Evolutionary conservation across 1,140 invertebrate species (phyloP).

Genomic region (Rhizoglyphus robini): DNA sequence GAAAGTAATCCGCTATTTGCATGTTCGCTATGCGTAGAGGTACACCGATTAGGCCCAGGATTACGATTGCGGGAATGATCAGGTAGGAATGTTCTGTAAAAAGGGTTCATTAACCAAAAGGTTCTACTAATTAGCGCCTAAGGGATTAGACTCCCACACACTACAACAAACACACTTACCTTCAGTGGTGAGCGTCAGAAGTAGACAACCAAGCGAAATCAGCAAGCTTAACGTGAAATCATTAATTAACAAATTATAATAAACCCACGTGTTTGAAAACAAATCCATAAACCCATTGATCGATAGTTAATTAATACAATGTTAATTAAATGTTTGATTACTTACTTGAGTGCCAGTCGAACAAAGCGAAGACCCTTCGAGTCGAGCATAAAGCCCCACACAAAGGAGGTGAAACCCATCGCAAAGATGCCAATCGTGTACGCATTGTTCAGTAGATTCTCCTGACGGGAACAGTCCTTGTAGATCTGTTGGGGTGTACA

Average conservation of each 20-base stretch:
- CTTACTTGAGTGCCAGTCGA: constrained; percentile 27
- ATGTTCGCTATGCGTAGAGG: constrained; percentile 27
- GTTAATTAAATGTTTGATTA: neutral
- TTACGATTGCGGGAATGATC: constrained; percentile 24
- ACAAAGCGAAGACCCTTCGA: constrained; percentile 25
- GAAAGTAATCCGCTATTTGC: constrained; percentile 27
- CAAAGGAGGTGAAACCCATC: constrained; percentile 27
- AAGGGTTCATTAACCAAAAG: too few relatives aligned
- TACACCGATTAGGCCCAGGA: constrained; percentile 26
- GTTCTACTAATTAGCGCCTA: neutral
- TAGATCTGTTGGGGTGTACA: neutral
- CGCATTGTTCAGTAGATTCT: constrained; percentile 25
- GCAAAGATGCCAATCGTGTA: constrained; percentile 27
- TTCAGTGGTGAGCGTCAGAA: constrained; percentile 19
- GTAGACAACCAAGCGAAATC: constrained; percentile 7
- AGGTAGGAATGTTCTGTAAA: constrained; percentile 22
- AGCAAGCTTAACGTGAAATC: neutral
- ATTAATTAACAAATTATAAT: neutral
- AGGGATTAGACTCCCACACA: neutral
- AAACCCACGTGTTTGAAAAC: too few relatives aligned
- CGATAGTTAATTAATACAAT: neutral
- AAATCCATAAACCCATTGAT: neutral
- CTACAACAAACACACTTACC: constrained; percentile 16
- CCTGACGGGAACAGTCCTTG: constrained; percentile 21
- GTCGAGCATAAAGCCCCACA: constrained; percentile 28